A percentile compares a stretch with the other conserved stretches of the same genome.
These are phyloP conservation scores for Sardina pilchardus DNA, from an alignment of 2,113 vertebrate species.

Conservation along the genomic window DNA sequence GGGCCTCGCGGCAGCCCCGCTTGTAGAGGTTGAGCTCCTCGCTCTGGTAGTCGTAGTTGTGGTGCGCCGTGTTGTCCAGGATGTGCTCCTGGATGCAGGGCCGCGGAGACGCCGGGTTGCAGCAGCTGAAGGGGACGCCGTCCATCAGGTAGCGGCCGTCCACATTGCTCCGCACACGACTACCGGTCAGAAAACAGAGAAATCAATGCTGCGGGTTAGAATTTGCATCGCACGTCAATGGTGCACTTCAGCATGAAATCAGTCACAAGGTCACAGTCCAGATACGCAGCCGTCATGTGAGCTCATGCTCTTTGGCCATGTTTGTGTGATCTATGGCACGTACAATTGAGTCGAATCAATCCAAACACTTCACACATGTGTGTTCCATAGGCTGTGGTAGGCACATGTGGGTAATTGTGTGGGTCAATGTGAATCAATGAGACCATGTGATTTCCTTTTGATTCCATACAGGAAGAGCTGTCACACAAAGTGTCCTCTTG, in stretches of 20 bases:
- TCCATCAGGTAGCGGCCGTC: constrained; percentile 78
- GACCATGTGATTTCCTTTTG: background rate
- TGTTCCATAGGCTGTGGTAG: background rate
- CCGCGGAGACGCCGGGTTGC: constrained; percentile 76
- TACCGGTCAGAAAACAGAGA: constrained; percentile 38
- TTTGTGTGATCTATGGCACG: background rate
- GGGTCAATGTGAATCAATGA: background rate
- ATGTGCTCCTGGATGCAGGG: constrained; percentile 77
- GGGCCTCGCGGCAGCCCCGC: constrained; percentile 74
- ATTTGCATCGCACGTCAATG: background rate
- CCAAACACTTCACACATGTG: background rate
- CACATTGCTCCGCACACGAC: constrained; percentile 80
- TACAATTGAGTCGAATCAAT: background rate
- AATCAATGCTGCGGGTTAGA: background rate
- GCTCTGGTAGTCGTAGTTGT: constrained; percentile 74
- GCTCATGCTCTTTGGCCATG: background rate
- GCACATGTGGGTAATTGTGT: background rate
- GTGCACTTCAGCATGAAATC: background rate
- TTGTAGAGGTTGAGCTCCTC: constrained; percentile 78
- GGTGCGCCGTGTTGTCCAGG: constrained; percentile 76
- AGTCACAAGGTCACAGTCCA: background rate
- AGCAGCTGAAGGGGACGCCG: constrained; percentile 81
- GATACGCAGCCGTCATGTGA: background rate
- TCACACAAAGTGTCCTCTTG: background rate
- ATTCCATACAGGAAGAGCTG: background rate